These are phyloP conservation scores for Pampus argenteus DNA, from an alignment of 2,797 vertebrate genomes.

Conservation along the genomic window DNA sequence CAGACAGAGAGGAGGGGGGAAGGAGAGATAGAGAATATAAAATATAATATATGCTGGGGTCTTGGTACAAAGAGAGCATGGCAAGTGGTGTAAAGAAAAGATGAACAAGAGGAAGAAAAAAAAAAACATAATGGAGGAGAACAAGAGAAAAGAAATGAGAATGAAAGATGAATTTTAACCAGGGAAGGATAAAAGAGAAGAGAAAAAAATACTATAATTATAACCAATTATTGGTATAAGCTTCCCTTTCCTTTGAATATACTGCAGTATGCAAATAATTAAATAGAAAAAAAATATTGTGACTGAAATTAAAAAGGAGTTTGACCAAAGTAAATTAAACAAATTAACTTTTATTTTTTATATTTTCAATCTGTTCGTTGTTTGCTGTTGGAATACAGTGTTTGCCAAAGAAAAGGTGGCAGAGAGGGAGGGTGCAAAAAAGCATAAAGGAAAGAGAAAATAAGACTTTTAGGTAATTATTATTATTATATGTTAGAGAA, in stretches of 20 bases:
- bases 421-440: neutral
- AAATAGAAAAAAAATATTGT: too few relatives aligned
- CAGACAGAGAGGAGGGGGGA: neutral
- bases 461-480: neutral
- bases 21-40: neutral
- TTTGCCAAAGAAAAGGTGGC: neutral
- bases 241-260: too few relatives aligned
- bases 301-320: too few relatives aligned
- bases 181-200: conserved; percentile 4
- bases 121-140: neutral
- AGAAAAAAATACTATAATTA: neutral
- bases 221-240: too few relatives aligned
- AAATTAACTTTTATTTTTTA: neutral
- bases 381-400: neutral
- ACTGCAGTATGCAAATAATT: neutral
- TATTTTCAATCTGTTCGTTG: neutral
- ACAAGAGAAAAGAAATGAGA: neutral
- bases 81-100: conserved; percentile 7
- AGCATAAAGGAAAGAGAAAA: neutral
- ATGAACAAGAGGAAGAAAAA: conserved; percentile 3
- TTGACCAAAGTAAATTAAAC: neutral
- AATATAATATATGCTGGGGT: conserved; percentile 14
- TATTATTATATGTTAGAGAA: neutral
- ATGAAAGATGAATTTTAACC: neutral
- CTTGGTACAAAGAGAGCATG: conserved; percentile 8